phyloP scores from a whole-genome alignment of 35 echinoderm and acorn worm species.

The Lytechinus pictus region DNA sequence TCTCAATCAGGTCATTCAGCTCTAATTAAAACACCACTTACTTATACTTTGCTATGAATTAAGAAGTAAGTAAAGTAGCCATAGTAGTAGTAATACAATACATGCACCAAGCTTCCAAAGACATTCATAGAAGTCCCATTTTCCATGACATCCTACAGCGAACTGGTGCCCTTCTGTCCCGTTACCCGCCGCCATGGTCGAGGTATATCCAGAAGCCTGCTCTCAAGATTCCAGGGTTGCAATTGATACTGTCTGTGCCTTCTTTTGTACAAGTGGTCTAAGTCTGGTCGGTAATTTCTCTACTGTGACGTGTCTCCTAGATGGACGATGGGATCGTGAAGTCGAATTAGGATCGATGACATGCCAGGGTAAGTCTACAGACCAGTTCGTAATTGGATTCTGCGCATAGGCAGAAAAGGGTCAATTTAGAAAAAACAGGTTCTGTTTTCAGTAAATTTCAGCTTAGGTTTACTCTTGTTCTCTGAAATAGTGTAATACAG shows the following conservation, averaged over 20 bases:
- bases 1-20: too few relatives aligned
- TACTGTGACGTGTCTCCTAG: neutral
- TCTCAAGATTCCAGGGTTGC: neutral
- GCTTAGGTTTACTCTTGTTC: too few relatives aligned
- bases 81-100: too few relatives aligned
- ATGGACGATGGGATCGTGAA: conserved; percentile 37
- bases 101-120: too few relatives aligned
- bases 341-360: neutral
- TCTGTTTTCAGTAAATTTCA: too few relatives aligned
- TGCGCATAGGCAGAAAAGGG: too few relatives aligned
- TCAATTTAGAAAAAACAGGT: too few relatives aligned
- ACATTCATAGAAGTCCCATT: neutral
- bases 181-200: neutral
- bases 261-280: conserved; percentile 11
- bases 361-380: conserved; percentile 35
- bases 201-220: conserved; percentile 21
- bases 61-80: too few relatives aligned
- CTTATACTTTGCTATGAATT: too few relatives aligned
- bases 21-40: too few relatives aligned
- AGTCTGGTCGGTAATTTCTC: conserved; percentile 1
- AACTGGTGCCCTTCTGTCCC: conserved; percentile 24
- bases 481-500: too few relatives aligned
- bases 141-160: neutral
- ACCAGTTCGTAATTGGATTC: neutral
- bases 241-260: conserved; percentile 29